phyloP scores from a whole-genome alignment of 2,888 invertebrate genomes.

The Lordiphosa fenestrarum region DNA sequence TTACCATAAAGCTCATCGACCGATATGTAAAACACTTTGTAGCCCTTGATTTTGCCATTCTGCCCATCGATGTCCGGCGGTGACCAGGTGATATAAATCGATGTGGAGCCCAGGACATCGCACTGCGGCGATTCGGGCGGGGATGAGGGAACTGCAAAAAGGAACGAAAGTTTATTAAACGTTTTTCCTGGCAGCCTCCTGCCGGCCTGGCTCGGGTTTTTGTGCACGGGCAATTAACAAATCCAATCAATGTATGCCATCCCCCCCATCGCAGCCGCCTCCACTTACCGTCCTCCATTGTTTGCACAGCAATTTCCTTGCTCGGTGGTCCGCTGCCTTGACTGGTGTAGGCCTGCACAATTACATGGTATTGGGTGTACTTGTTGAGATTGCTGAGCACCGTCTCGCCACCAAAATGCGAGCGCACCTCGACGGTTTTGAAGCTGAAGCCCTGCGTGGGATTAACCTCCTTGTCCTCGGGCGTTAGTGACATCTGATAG shows the following conservation, averaged over 20 bases:
- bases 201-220: slow-evolving; percentile 30
- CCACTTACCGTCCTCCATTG: slow-evolving; percentile 89
- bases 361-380: slow-evolving; percentile 89
- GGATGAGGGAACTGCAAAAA: slow-evolving; percentile 88
- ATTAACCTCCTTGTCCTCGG: slow-evolving; percentile 80
- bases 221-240: slow-evolving; percentile 68
- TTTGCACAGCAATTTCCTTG: slow-evolving; percentile 88
- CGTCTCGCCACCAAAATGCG: slow-evolving; percentile 86
- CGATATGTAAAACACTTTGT: slow-evolving; percentile 90
- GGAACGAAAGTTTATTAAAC: slow-evolving; percentile 48
- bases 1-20: slow-evolving; percentile 90
- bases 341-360: slow-evolving; percentile 93
- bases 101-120: slow-evolving; percentile 90
- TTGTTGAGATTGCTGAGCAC: slow-evolving; percentile 87
- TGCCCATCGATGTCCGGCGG: slow-evolving; percentile 90
- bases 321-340: slow-evolving; percentile 92
- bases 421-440: slow-evolving; percentile 88
- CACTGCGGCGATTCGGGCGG: slow-evolving; percentile 91
- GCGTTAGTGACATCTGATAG: slow-evolving; percentile 84
- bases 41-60: slow-evolving; percentile 92
- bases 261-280: neutral
- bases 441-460: slow-evolving; percentile 85
- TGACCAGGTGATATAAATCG: slow-evolving; percentile 92
- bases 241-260: slow-evolving; percentile 65
- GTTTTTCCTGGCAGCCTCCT: slow-evolving; percentile 30